A percentile compares a stretch with the other conserved stretches of the same genome.
These are phyloP conservation scores for Drosophila seclusa DNA, from an alignment of 2,888 invertebrate genomes.

Conservation along the genomic window DNA sequence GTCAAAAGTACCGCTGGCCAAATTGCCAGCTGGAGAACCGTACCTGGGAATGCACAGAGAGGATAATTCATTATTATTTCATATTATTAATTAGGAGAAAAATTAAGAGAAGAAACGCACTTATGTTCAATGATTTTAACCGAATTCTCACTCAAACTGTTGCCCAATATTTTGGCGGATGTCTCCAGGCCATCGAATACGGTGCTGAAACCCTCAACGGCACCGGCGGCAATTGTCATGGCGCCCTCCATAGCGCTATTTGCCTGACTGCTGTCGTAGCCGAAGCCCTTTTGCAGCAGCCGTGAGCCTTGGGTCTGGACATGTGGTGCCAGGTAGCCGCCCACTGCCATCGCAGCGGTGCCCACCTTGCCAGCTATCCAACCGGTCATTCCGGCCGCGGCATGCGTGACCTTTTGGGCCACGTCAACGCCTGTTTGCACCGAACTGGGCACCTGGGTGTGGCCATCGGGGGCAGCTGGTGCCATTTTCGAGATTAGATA, in stretches of 20 bases:
- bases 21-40: constrained; percentile 88
- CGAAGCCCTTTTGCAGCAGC: constrained; percentile 86
- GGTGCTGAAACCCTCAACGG: constrained; percentile 89
- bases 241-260: constrained; percentile 86
- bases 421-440: constrained; percentile 87
- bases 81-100: background rate
- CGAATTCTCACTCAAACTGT: constrained; percentile 89
- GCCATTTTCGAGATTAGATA: constrained; percentile 87
- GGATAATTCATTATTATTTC: background rate
- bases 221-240: constrained; percentile 89
- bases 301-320: constrained; percentile 88
- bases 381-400: constrained; percentile 89
- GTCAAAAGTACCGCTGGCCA: constrained; percentile 88
- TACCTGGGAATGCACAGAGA: constrained; percentile 86
- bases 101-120: constrained; percentile 84
- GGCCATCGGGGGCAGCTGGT: constrained; percentile 84
- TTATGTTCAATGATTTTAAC: constrained; percentile 90
- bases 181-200: constrained; percentile 90
- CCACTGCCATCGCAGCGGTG: constrained; percentile 88
- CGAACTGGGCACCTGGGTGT: constrained; percentile 85
- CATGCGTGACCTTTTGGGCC: constrained; percentile 88
- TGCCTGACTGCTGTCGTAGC: constrained; percentile 86
- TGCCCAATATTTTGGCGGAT: constrained; percentile 89
- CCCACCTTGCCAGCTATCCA: constrained; percentile 88
- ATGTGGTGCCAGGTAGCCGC: constrained; percentile 89